Base-by-base conservation (phyloP, 2,888 invertebrate genomes). In the Xestobium rufovillosum region DNA sequence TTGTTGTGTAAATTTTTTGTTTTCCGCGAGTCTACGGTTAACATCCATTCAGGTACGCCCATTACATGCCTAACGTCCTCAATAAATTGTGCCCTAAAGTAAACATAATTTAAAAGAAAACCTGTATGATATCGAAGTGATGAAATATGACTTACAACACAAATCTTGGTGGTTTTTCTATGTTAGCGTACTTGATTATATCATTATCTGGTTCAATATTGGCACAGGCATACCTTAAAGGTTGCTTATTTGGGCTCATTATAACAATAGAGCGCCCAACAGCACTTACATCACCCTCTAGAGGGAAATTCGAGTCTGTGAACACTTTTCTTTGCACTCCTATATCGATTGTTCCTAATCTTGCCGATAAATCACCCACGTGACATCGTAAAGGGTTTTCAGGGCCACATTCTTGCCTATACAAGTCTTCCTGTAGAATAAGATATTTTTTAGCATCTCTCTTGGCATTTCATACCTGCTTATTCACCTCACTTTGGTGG, bases 161-260 rank as follows among this genome's bases (percentile, higher is more conserved):
- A 64, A 92, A 92, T 62, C 86, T 71, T 1, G 90, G 89, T 30
- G 89, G 85, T 61, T 83, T 86, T 62, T 83, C 80, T 16, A 92
- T 78, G 50, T 90, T 90, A 0, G 83, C 83, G 55, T 83, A 90
- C 66, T 90, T 91, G 33, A 91, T 80, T 43, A 91, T 87, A 61
- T 92, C 87, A 57, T 86, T 80, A 60, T 92, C 92, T 0, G 88
- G 85, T 57, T 85, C 83, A 43, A 94, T 87, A 61, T 91, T 92
- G 34, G 91, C 91, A 63, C 92, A 92, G 1, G 91, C 90, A 60
- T 83, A 83, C 47, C 83, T 70, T 45, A 83, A 79, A 6, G 72
- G 59, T 31, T 80, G 78, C 43, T 75, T 67, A 39, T 85, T 81
- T 3, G 86, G 80, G 3, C 82, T 82, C 58, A 86, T 77, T 47